Evolutionary conservation across 2,113 vertebrate species (phyloP), one percentile per base, ranked within the genome.

Genomic region (Epinephelus moara): DNA sequence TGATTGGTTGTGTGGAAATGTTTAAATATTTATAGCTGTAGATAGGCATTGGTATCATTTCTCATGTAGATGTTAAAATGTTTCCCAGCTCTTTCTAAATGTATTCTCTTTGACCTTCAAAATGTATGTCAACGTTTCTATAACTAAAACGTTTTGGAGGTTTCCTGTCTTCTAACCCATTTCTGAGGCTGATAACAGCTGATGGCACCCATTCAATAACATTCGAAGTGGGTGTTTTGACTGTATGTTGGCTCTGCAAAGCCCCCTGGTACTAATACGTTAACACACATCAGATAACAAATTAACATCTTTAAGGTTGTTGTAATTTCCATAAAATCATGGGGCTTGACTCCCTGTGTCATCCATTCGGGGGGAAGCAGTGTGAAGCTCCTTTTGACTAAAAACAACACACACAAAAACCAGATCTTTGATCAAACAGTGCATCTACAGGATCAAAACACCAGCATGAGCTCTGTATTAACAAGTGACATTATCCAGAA

Each of bases 371-470:
- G n/a, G 66, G 1, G 70, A 60, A 63, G n/a, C 45, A 60, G 1
- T 47, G 47, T 30, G 37, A 1, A 50, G 19, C 19, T 52, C 25
- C 33, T 67, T 33, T 52, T 49, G 55, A 61, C 15, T 13, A 49
- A 68, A 56, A 77, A 62, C 17, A 77, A 61, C 25, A 13, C 68
- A 55, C 67, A 3, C 25, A 76, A 76, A 45, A 33, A 60, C 7
- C 0, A 59, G 30, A 40, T 40, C 45, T 67, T 66, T 76, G 45
- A 67, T 23, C 30, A 14, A 63, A 45, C 40, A 23, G 42, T 50
- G 14, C 42, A 60, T 9, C 18, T 30, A 52, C 5, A 45, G 12
- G 14, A 69, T 68, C 9, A 61, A 33, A 23, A 57, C 23, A 47
- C 23, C 12, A 30, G 40, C 56, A 79, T 17, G 3, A 27, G 13